phyloP scores from a whole-genome alignment of 2,888 invertebrate species.

The Andrena bucephala region DNA sequence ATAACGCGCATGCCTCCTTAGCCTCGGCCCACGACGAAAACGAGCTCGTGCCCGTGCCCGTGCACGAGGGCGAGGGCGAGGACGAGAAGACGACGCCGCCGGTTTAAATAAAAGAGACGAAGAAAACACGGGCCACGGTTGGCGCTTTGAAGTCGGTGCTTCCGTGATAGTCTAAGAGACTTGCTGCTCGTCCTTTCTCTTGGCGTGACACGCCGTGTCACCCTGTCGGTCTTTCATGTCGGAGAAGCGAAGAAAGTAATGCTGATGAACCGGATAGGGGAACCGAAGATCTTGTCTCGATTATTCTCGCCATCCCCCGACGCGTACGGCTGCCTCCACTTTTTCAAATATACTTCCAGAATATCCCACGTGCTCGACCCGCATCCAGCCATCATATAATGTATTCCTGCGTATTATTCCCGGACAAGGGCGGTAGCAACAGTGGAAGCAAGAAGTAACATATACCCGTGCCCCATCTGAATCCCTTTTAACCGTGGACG shows the following conservation, averaged over 20 bases:
- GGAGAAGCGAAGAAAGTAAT: conserved; percentile 42
- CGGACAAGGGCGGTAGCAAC: not conserved
- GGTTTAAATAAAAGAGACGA: conserved; percentile 15
- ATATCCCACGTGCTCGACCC: not conserved
- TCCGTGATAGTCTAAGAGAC: conserved; percentile 49
- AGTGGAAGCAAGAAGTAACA: not conserved
- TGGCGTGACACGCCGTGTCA: not conserved
- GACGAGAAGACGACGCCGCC: not conserved
- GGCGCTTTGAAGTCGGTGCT: conserved; percentile 52
- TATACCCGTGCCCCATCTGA: not conserved
- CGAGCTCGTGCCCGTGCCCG: not conserved
- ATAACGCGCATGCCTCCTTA: conserved; percentile 60
- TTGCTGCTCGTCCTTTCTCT: conserved; percentile 6
- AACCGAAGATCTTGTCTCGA: conserved; percentile 42
- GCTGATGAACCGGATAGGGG: conserved; percentile 56
- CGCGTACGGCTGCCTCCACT: not conserved
- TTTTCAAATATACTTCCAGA: conserved; percentile 1
- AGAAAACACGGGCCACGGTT: conserved; percentile 21
- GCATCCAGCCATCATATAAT: not conserved
- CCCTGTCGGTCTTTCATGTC: conserved; percentile 29
- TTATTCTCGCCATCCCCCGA: conserved; percentile 35
- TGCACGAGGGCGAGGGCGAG: conserved; percentile 1
- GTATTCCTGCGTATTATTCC: not conserved
- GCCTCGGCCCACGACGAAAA: conserved; percentile 32
- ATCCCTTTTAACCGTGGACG: not conserved